Percentiles rank a stretch among this genome's conserved stretches.
phyloP scores from a whole-genome alignment of 1,140 invertebrate genomes.

The Leptinotarsa defecta region DNA sequence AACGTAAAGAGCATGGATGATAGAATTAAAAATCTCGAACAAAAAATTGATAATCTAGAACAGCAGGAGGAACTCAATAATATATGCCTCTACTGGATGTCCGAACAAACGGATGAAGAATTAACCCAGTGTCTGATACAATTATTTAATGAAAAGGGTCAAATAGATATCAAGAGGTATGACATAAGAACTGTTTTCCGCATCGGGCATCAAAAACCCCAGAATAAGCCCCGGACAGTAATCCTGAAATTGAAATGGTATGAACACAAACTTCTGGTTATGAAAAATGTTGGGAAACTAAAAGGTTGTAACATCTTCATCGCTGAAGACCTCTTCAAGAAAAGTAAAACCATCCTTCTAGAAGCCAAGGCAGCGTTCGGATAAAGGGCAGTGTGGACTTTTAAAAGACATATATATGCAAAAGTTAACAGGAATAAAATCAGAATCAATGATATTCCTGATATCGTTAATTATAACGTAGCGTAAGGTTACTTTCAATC shows the following conservation, averaged over 20 bases:
- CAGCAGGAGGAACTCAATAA: slow-evolving; percentile 9
- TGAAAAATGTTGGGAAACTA: background rate
- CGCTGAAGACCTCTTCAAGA: too few relatives aligned
- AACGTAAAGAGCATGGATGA: slow-evolving; percentile 13
- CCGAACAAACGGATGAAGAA: slow-evolving; percentile 10
- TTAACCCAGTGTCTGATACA: background rate
- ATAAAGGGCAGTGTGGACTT: too few relatives aligned
- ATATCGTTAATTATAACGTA: too few relatives aligned
- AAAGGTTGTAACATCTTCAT: too few relatives aligned
- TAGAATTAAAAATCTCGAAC: background rate
- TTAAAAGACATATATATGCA: too few relatives aligned
- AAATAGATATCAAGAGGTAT: background rate
- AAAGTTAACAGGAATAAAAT: too few relatives aligned
- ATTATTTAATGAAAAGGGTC: slow-evolving; percentile 13
- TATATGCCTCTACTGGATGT: background rate
- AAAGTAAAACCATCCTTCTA: too few relatives aligned
- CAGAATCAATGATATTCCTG: too few relatives aligned
- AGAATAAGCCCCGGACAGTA: background rate
- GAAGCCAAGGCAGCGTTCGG: too few relatives aligned
- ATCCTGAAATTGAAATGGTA: background rate
- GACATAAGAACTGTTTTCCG: background rate
- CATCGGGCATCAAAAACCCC: background rate
- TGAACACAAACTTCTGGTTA: background rate
- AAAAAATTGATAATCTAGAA: slow-evolving; percentile 10
- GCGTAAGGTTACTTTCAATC: too few relatives aligned